Conservation (phyloP, 2,113 vertebrate species). For the Hippocampus barbouri region DNA sequence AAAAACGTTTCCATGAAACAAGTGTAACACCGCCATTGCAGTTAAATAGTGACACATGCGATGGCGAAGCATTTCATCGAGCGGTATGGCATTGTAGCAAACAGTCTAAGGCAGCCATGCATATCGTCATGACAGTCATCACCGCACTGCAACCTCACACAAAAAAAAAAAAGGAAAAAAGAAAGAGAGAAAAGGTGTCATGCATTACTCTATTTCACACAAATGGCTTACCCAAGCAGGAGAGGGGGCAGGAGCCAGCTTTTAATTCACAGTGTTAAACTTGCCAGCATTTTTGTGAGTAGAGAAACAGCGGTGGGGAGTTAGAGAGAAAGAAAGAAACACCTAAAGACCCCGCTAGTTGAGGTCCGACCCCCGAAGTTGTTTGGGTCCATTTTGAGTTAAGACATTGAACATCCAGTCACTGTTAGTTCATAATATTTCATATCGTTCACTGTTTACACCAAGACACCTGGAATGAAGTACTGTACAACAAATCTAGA, state of each 20-base stretch:
- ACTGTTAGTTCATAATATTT: neutral
- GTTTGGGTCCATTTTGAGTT: neutral
- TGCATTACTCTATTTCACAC: conserved; percentile 47
- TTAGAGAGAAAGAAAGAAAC: conserved; percentile 77
- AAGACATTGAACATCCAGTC: conserved; percentile 11
- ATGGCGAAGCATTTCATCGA: neutral
- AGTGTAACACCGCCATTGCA: neutral
- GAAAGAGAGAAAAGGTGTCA: conserved; percentile 16
- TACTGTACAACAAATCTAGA: neutral
- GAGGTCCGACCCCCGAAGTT: conserved; percentile 65
- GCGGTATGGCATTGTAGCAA: neutral
- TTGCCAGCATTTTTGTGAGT: conserved; percentile 87
- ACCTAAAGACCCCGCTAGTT: conserved; percentile 71
- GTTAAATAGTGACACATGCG: conserved; percentile 7
- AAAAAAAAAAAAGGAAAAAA: no score
- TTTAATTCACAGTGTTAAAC: conserved; percentile 81
- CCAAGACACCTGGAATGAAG: no score
- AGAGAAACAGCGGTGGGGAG: conserved; percentile 81
- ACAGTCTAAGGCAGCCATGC: conserved; percentile 41
- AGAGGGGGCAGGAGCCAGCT: conserved; percentile 84
- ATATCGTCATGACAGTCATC: conserved; percentile 8
- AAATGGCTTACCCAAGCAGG: conserved; percentile 87
- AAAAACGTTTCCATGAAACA: neutral
- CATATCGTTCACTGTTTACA: neutral
- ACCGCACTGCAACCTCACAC: conserved; percentile 31